Percentiles rank a stretch among this genome's conserved stretches.
Conservation (phyloP, 2,797 vertebrate genomes). For the Lacerta bilineata region DNA sequence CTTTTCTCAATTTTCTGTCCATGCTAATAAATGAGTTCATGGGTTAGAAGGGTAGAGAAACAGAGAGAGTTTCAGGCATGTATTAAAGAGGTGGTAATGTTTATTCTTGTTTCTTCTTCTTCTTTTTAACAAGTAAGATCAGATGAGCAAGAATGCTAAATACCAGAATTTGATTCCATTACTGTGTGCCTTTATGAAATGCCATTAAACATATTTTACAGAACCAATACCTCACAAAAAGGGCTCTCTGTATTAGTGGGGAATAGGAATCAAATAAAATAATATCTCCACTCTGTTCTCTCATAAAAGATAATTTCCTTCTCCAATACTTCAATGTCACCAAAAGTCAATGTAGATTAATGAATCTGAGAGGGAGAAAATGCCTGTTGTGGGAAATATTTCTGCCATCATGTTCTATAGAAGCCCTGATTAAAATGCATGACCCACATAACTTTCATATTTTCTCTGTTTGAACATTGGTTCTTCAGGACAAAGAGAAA, state of each 20-base stretch:
- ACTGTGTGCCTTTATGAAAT: conserved; percentile 27
- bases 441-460: conserved; percentile 81
- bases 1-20: neutral
- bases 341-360: conserved; percentile 63
- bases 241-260: conserved; percentile 14
- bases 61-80: neutral
- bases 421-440: conserved; percentile 83
- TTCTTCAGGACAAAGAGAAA: conserved; percentile 69
- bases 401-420: conserved; percentile 55
- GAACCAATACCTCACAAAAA: conserved; percentile 39
- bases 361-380: conserved; percentile 50
- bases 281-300: conserved; percentile 40
- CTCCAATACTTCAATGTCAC: conserved; percentile 57
- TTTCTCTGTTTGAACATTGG: conserved; percentile 78
- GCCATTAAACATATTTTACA: conserved; percentile 35
- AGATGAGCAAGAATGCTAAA: conserved; percentile 17
- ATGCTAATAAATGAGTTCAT: neutral
- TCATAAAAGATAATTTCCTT: conserved; percentile 51
- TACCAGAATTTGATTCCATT: conserved; percentile 5
- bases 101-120: neutral
- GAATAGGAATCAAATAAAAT: conserved; percentile 49
- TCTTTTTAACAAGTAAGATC: neutral
- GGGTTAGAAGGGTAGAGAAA: neutral
- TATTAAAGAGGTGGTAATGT: neutral
- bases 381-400: conserved; percentile 50